Conservation (phyloP, 2,888 invertebrate species). For the Podotricha telesiphe region DNA sequence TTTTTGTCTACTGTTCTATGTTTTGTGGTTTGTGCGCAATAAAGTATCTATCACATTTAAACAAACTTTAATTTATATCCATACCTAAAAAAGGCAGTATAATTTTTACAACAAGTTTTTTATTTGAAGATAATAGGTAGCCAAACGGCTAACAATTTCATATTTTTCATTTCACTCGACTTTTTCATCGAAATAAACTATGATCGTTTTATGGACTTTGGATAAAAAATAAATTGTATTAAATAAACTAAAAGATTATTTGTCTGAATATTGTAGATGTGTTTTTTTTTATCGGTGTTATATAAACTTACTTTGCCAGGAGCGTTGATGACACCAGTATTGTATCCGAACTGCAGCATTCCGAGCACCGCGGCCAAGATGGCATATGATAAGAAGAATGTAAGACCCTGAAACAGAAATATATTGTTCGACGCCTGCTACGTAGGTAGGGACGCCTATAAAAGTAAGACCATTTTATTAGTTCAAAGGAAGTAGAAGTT, state of each 20-base stretch:
- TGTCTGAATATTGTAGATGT: background rate
- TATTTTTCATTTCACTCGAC: background rate
- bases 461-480: no score
- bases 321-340: constrained; percentile 98
- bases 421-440: background rate
- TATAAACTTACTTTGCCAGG: constrained; percentile 88
- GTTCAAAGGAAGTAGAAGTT: no score
- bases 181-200: background rate
- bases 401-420: constrained; percentile 90
- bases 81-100: no score
- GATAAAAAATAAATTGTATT: background rate
- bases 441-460: background rate
- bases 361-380: constrained; percentile 97
- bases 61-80: no score
- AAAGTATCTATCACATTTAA: no score
- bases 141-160: no score
- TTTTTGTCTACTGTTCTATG: no score
- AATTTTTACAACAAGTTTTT: no score
- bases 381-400: constrained; percentile 96
- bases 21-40: no score
- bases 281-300: background rate
- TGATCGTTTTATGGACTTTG: background rate
- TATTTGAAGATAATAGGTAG: no score
- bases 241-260: background rate
- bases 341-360: constrained; percentile 98